Percentiles rank a stretch among this genome's conserved stretches.
These are phyloP conservation scores for Porites evermanni DNA, from an alignment of 92 coral and sea anemone genomes.

Conservation along the genomic window DNA sequence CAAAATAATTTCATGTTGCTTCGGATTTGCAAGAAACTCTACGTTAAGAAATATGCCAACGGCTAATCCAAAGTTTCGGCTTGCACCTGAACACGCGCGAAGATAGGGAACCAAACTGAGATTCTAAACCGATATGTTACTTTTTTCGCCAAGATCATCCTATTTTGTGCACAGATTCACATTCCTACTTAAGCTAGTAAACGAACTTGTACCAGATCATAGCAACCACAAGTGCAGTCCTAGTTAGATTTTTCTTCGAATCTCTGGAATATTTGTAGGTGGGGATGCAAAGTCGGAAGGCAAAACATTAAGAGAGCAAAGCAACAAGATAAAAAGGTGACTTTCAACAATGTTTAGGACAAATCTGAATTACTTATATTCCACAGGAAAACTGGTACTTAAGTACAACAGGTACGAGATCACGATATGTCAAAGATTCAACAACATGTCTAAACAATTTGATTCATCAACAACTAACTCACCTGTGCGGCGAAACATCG, in stretches of 20 bases:
- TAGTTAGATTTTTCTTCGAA: constrained; percentile 1
- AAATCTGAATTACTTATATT: not conserved
- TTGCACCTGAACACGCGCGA: no score
- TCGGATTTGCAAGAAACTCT: not conserved
- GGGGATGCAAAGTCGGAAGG: not conserved
- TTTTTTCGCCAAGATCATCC: no score
- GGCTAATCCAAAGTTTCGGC: not conserved
- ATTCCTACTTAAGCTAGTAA: no score
- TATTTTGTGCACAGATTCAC: no score
- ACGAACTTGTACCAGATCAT: not conserved
- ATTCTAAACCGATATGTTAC: no score
- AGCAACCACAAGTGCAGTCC: not conserved
- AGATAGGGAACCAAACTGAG: no score
- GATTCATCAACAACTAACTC: not conserved
- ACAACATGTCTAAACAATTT: constrained; percentile 15
- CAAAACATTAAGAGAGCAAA: constrained; percentile 5
- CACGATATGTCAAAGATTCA: constrained; percentile 25
- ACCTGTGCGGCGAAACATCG: constrained; percentile 41
- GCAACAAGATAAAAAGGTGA: not conserved
- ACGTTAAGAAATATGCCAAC: not conserved
- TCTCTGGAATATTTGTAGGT: constrained; percentile 8
- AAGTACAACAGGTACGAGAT: constrained; percentile 7
- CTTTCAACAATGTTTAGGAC: not conserved
- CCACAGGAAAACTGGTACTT: not conserved
- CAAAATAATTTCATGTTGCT: not conserved